Evolutionary conservation across 2,888 invertebrate genomes (phyloP).

Genomic region (Gerris lacustris): DNA sequence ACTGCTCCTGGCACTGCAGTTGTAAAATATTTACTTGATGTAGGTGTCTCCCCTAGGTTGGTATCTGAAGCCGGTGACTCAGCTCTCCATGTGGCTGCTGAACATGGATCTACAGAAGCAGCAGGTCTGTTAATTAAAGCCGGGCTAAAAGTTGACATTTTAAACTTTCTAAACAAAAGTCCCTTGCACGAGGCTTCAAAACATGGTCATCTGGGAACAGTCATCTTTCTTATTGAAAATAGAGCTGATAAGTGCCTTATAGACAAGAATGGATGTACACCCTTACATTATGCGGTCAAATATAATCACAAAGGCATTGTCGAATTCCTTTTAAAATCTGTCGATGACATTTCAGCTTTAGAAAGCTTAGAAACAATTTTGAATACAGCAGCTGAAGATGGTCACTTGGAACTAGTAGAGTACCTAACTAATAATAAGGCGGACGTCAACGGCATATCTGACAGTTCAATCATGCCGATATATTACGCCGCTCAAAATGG

Average conservation of each 20-base stretch:
- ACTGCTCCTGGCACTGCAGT: not conserved
- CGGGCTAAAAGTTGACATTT: constrained; percentile 24
- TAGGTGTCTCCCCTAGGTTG: not conserved
- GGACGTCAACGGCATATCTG: constrained; percentile 20
- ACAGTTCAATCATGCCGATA: constrained; percentile 16
- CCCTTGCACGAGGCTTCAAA: constrained; percentile 21
- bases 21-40: constrained; percentile 2
- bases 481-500: constrained; percentile 22
- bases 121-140: constrained; percentile 14
- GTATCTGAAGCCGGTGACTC: not conserved
- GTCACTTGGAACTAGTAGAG: not conserved
- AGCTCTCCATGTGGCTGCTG: not conserved
- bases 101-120: not conserved
- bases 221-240: not conserved
- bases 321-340: constrained; percentile 10
- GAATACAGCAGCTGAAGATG: not conserved
- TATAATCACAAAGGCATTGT: constrained; percentile 13
- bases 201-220: constrained; percentile 14
- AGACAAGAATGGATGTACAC: not conserved
- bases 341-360: constrained; percentile 2
- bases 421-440: constrained; percentile 16
- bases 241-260: not conserved
- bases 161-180: constrained; percentile 18
- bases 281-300: constrained; percentile 17
- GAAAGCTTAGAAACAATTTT: not conserved